These are phyloP conservation scores for Solen grandis DNA, from an alignment of 1,140 invertebrate species.

Conservation along the genomic window DNA sequence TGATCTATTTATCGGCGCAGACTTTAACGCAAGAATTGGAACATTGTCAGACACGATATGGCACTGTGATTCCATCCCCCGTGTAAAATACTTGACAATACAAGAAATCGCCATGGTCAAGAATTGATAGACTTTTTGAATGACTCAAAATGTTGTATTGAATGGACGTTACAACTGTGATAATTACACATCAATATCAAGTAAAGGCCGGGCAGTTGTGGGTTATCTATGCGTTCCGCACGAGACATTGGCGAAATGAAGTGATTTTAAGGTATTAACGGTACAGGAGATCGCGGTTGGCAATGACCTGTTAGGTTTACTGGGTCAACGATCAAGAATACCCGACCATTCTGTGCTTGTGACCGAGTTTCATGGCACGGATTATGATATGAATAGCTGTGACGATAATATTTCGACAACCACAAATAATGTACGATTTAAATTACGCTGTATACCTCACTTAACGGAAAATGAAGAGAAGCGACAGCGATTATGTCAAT, in stretches of 20 bases:
- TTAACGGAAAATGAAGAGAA: not conserved
- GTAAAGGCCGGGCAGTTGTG: constrained; percentile 21
- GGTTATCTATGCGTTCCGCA: constrained; percentile 37
- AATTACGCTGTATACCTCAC: not conserved
- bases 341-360: constrained; percentile 30
- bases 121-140: constrained; percentile 40
- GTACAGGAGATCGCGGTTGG: not conserved
- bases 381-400: too few species aligned
- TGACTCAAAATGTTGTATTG: constrained; percentile 22
- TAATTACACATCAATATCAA: constrained; percentile 3
- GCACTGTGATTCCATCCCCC: not conserved
- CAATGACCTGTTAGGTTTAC: not conserved
- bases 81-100: constrained; percentile 22
- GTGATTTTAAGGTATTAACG: constrained; percentile 11
- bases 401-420: not conserved
- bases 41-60: not conserved
- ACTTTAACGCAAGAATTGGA: constrained; percentile 37
- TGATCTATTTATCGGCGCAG: constrained; percentile 2
- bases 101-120: constrained; percentile 34
- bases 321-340: constrained; percentile 15
- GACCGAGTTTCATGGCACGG: not conserved
- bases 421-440: not conserved
- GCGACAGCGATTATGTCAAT: not conserved
- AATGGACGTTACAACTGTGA: not conserved
- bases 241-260: not conserved